Base-by-base conservation (phyloP, 2,797 vertebrate genomes). In the Takifugu rubripes region DNA sequence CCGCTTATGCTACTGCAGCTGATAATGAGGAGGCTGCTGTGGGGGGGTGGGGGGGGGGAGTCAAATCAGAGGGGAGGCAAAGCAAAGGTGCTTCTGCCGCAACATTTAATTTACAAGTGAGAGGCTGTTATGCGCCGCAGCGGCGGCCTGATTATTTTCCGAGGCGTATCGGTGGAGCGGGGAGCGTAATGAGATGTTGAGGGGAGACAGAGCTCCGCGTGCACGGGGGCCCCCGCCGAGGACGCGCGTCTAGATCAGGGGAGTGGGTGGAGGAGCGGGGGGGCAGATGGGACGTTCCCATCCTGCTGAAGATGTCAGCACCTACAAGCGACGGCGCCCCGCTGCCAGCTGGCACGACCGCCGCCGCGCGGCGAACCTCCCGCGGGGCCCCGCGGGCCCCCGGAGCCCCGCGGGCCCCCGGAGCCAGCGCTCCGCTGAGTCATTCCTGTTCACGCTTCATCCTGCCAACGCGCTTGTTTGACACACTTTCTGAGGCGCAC, bases 311-410 rank as follows among this genome's bases (percentile, higher is more conserved):
- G 85, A 82, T 83, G 83, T 86, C 80, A 81, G 78, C 77, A 80
- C 70, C 69, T 86, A 77, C 85, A 45, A 76, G 61, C 59, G 65
- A 51, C 27, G 49, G 70, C 24, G 10, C 50, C 66, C 64, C 11
- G 58, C 67, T 83, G 88, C 88, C 88, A 88, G 75, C 78, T 86
- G 87, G 89, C 86, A 75, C 49, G 24, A 54, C 61, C 25, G 36
- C 60, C 6, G 6, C 68, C 54, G 68, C 75, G 76, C 81, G 80
- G 66, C 68, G 75, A 79, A 72, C 61, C 50, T 14, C 68, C 78
- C 72, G 59, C 66, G 25, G 64, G 82, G 70, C 70, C 53, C 6
- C 36, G 45, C 43, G 15, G 43, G 15, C 1, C 11, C 42, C 7
- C 36, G 25, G 64, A 82, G 70, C 70, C 53, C 6, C 36, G 45